Percentiles rank a stretch among this genome's conserved stretches.
These are phyloP conservation scores for Epinotia nisella DNA, from an alignment of 2,888 invertebrate species.

Conservation along the genomic window DNA sequence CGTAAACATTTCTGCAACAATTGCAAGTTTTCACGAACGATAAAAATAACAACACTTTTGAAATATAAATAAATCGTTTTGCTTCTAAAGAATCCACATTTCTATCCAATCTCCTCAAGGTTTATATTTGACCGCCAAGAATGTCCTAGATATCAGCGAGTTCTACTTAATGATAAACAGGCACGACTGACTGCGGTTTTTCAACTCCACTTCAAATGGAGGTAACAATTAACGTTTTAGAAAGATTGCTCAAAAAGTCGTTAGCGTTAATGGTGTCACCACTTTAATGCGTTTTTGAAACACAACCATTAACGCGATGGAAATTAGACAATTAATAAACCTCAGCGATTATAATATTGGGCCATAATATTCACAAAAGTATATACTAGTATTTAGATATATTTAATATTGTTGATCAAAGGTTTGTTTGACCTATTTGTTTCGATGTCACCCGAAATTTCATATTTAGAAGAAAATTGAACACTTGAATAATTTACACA, in stretches of 20 bases:
- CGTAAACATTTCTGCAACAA: background rate
- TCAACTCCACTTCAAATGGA: slow-evolving; percentile 42
- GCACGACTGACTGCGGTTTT: slow-evolving; percentile 39
- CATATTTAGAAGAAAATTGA: too few species aligned
- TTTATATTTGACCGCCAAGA: background rate
- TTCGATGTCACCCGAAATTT: too few species aligned
- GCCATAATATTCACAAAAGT: background rate
- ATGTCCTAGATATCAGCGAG: slow-evolving; percentile 14
- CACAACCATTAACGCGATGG: slow-evolving; percentile 36
- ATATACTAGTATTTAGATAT: background rate
- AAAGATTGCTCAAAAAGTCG: slow-evolving; percentile 43
- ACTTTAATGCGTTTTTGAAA: slow-evolving; percentile 39
- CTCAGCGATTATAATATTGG: slow-evolving; percentile 11
- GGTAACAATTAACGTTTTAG: slow-evolving; percentile 40
- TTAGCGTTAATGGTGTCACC: slow-evolving; percentile 43
- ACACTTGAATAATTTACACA: too few species aligned
- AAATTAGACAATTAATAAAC: slow-evolving; percentile 32
- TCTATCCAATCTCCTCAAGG: background rate
- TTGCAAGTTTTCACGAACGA: background rate
- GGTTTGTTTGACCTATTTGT: background rate
- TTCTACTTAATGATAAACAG: slow-evolving; percentile 38
- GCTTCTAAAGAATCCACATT: background rate
- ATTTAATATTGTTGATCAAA: background rate
- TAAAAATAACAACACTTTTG: slow-evolving; percentile 3
- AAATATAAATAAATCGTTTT: slow-evolving; percentile 12